Evolutionary conservation across 1,140 invertebrate genomes (phyloP).

Genomic region (Drosophila navojoa): DNA sequence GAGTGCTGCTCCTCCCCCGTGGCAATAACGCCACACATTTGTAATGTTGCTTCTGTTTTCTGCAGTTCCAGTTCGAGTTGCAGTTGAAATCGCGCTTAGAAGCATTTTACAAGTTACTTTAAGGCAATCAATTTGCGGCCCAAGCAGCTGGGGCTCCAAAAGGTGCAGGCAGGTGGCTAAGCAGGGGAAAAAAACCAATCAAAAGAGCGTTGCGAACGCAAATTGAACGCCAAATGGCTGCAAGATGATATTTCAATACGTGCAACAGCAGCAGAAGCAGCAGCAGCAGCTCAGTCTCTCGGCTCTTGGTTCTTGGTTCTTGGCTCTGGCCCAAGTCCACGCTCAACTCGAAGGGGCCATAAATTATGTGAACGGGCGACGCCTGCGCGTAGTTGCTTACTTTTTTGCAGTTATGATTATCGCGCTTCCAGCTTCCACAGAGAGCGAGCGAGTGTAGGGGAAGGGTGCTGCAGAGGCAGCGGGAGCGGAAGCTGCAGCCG

Average conservation of each 20-base stretch:
- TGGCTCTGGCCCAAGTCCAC: not conserved
- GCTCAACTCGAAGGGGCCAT: conserved; percentile 45
- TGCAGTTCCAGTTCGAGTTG: conserved; percentile 18
- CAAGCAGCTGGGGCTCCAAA: conserved; percentile 24
- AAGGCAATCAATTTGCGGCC: conserved; percentile 80
- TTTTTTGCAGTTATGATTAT: conserved; percentile 83
- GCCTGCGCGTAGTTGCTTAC: conserved; percentile 80
- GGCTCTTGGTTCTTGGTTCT: too few relatives aligned
- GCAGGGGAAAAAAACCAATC: conserved; percentile 73
- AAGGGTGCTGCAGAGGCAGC: not conserved
- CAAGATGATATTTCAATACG: conserved; percentile 80
- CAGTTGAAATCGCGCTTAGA: conserved; percentile 56
- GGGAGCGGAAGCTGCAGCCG: not conserved
- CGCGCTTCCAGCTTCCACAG: conserved; percentile 53
- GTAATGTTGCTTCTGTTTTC: conserved; percentile 81
- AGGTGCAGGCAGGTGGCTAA: conserved; percentile 3
- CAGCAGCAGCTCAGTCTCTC: too few relatives aligned
- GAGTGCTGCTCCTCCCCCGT: conserved; percentile 71
- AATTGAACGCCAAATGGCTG: conserved; percentile 81
- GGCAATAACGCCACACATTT: conserved; percentile 82
- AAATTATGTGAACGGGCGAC: conserved; percentile 75
- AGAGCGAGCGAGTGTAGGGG: not conserved
- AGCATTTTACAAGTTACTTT: conserved; percentile 81
- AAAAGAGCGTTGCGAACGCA: conserved; percentile 82
- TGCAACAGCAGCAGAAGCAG: conserved; percentile 13